phyloP scores from a whole-genome alignment of 2,113 vertebrate genomes.

The Sinocyclocheilus grahami region DNA sequence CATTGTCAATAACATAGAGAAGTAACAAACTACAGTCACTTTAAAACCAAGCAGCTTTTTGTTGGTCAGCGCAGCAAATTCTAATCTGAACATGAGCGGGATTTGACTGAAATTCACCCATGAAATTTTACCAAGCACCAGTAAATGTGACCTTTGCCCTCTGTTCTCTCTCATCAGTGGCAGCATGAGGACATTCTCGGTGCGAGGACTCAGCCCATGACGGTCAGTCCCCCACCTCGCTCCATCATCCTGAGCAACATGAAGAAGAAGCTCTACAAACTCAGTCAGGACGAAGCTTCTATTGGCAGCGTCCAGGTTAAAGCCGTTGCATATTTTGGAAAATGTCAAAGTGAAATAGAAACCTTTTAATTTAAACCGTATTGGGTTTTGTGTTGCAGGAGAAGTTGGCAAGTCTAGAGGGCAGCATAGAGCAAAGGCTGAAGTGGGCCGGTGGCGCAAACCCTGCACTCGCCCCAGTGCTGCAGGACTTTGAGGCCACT shows the following conservation, averaged over 20 bases:
- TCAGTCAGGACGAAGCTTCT: constrained; percentile 93
- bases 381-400: constrained; percentile 75
- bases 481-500: constrained; percentile 98
- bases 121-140: not conserved
- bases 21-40: no score
- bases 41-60: no score
- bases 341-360: not conserved
- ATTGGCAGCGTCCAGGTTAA: constrained; percentile 89
- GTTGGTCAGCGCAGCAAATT: no score
- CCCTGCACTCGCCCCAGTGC: constrained; percentile 89
- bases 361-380: not conserved
- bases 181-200: constrained; percentile 96
- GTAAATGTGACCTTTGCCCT: not conserved
- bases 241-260: constrained; percentile 93
- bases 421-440: constrained; percentile 95
- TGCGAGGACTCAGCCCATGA: constrained; percentile 85
- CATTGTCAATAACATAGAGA: no score
- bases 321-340: not conserved
- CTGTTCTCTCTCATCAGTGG: constrained; percentile 79
- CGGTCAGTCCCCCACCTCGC: constrained; percentile 89
- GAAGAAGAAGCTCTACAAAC: constrained; percentile 97
- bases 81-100: no score
- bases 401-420: constrained; percentile 90
- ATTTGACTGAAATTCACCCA: not conserved
- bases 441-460: constrained; percentile 99